Evolutionary conservation across 2,113 vertebrate species (phyloP).

Genomic region (Plectropomus leopardus): DNA sequence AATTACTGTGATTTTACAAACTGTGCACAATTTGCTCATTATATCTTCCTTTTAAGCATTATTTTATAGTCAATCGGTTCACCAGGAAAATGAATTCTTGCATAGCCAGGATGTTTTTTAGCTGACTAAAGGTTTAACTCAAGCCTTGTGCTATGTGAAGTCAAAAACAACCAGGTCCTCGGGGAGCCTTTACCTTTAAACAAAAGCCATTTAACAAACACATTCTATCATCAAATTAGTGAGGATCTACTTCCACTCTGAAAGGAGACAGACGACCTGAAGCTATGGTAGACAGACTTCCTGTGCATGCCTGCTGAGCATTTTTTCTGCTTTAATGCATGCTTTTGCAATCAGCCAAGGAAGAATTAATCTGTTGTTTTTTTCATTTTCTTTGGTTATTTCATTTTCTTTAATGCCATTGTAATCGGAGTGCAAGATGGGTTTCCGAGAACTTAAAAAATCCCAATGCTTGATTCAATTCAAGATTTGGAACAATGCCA

Average conservation of each 20-base stretch:
- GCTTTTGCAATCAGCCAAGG: neutral
- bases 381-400: neutral
- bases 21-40: no score
- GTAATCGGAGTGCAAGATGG: neutral
- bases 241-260: neutral
- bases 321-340: neutral
- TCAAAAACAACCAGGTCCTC: neutral
- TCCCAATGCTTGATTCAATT: neutral
- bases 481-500: neutral
- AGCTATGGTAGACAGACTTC: neutral
- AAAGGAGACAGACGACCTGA: neutral
- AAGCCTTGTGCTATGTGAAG: neutral
- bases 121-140: neutral
- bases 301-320: neutral
- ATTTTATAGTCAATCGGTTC: no score
- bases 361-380: neutral
- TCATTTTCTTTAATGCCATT: neutral
- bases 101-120: no score
- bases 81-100: no score
- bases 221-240: conserved; percentile 4
- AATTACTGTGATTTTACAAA: no score
- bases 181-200: neutral
- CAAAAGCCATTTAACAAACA: neutral
- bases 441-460: neutral
- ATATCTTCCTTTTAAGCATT: no score